Conservation (phyloP, 2,797 vertebrate genomes). For the Dendrocincla fuliginosa region DNA sequence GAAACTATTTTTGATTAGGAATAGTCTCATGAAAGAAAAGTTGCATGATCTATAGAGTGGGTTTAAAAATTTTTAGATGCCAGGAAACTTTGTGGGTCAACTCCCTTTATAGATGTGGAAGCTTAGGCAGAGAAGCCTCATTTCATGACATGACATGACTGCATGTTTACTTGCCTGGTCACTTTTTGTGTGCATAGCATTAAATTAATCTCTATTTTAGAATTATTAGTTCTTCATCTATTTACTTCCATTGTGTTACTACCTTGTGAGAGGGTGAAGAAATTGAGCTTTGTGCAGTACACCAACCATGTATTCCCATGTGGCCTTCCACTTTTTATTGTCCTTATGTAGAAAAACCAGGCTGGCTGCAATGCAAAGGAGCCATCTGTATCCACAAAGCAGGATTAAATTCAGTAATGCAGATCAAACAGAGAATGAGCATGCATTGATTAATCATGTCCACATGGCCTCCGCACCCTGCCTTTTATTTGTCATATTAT, state of each 20-base stretch:
- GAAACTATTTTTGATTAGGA: background rate
- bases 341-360: background rate
- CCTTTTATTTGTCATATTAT: background rate
- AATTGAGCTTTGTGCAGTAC: background rate
- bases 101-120: background rate
- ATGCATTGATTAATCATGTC: background rate
- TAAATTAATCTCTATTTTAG: background rate
- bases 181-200: background rate
- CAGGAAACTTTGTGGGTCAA: background rate
- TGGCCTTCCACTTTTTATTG: background rate
- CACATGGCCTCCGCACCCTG: background rate
- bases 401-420: background rate
- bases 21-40: background rate
- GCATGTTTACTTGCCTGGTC: background rate
- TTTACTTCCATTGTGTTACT: background rate
- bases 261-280: background rate
- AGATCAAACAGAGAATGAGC: background rate
- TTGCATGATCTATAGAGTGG: background rate
- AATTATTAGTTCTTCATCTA: background rate
- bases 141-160: background rate
- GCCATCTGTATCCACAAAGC: background rate
- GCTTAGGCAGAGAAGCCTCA: background rate
- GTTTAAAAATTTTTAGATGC: background rate
- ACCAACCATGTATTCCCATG: background rate
- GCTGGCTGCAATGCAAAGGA: background rate